A percentile compares a stretch with the other conserved stretches of the same genome.
phyloP scores from a whole-genome alignment of 2,888 invertebrate species.

The Mesopsocus fuscifrons region DNA sequence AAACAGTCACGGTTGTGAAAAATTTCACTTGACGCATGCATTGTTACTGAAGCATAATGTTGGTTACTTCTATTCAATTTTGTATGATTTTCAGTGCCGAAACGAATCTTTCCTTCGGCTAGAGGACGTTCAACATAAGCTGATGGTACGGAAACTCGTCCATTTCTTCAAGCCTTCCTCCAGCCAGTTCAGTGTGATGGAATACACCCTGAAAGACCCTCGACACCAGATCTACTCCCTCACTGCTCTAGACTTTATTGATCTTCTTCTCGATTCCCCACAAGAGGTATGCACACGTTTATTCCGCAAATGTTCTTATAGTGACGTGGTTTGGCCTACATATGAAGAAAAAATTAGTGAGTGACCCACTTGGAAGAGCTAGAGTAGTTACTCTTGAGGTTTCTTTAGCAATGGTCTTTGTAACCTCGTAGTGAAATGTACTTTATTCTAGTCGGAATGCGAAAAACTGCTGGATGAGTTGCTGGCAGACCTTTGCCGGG shows the following conservation, averaged over 20 bases:
- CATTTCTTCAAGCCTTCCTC: conserved; percentile 75
- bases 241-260: conserved; percentile 41
- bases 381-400: no score
- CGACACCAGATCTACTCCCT: conserved; percentile 24
- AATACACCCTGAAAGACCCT: conserved; percentile 32
- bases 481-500: conserved; percentile 57
- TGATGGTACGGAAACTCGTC: conserved; percentile 56
- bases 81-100: conserved; percentile 27
- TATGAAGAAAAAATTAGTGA: no score
- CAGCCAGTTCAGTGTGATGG: conserved; percentile 71
- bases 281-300: not conserved
- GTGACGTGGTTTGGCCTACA: not conserved
- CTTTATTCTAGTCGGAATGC: conserved; percentile 38
- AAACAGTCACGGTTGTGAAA: not conserved
- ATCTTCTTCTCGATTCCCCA: conserved; percentile 38
- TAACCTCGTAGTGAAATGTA: no score
- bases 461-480: conserved; percentile 54
- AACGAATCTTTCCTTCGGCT: conserved; percentile 34
- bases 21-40: conserved; percentile 8
- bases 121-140: conserved; percentile 42
- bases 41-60: conserved; percentile 5
- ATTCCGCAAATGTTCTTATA: no score
- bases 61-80: no score
- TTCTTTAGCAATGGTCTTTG: no score
- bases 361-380: no score